A percentile compares a stretch with the other conserved stretches of the same genome.
Evolutionary conservation across 2,113 vertebrate species (phyloP).

Genomic region (Python bivittatus): DNA sequence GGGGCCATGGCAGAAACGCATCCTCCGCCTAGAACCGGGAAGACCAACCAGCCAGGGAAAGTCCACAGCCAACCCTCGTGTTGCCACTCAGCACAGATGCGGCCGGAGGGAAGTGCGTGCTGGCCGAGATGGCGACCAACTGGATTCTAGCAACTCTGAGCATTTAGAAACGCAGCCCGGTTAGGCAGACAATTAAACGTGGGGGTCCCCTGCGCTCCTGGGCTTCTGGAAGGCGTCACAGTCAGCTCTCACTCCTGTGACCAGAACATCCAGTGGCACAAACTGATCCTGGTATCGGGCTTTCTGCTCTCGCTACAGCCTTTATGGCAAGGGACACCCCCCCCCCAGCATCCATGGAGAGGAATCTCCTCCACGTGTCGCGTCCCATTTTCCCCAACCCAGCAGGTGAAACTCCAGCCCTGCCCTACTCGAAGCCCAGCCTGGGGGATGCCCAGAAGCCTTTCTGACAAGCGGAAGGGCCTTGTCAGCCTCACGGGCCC

Average conservation of each 20-base stretch:
- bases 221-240: too few relatives aligned
- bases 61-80: neutral
- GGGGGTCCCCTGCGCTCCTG: neutral
- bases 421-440: neutral
- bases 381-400: neutral
- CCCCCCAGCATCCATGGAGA: too few relatives aligned
- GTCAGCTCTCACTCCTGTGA: neutral
- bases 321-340: too few relatives aligned
- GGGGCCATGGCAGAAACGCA: neutral
- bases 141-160: neutral
- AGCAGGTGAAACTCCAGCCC: neutral
- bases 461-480: neutral
- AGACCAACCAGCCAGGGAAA: neutral
- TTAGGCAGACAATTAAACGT: neutral
- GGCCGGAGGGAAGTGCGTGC: neutral
- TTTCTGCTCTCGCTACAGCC: neutral
- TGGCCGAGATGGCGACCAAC: neutral
- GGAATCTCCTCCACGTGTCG: too few relatives aligned
- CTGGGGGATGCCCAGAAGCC: neutral
- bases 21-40: neutral
- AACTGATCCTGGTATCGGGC: too few relatives aligned
- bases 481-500: accelerated
- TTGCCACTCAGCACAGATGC: too few relatives aligned
- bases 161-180: neutral
- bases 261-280: neutral